A percentile compares a stretch with the other conserved stretches of the same genome.
These are phyloP conservation scores for Gymnoscopelus microlampas DNA, from an alignment of 2,797 vertebrate species.

Conservation along the genomic window DNA sequence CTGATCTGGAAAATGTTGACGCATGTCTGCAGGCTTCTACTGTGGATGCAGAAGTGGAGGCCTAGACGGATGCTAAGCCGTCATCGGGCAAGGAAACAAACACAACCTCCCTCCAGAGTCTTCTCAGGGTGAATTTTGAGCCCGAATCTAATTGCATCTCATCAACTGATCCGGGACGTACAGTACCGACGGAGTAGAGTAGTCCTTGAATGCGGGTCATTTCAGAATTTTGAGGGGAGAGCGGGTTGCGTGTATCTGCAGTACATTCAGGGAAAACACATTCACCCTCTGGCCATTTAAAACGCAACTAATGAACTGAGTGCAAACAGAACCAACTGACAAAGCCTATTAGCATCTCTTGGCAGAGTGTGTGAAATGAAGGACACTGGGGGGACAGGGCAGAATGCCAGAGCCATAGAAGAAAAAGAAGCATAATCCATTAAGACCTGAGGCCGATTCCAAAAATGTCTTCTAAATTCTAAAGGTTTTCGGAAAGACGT, in stretches of 20 bases:
- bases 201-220: neutral
- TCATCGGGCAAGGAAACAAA: neutral
- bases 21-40: neutral
- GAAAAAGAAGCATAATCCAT: slow-evolving; percentile 16
- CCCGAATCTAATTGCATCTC: slow-evolving; percentile 7
- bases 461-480: no score
- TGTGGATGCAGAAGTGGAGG: slow-evolving; percentile 5
- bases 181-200: neutral
- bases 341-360: slow-evolving; percentile 60
- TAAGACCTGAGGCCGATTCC: no score
- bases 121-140: slow-evolving; percentile 32
- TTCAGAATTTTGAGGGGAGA: slow-evolving; percentile 13
- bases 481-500: no score
- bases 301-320: slow-evolving; percentile 53
- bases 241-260: slow-evolving; percentile 14
- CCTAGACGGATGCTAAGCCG: slow-evolving; percentile 13
- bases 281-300: slow-evolving; percentile 36
- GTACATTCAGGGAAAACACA: slow-evolving; percentile 30
- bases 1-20: slow-evolving; percentile 6
- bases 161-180: neutral
- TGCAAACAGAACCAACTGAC: slow-evolving; percentile 47
- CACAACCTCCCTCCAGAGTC: neutral
- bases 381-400: slow-evolving; percentile 40
- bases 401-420: slow-evolving; percentile 40
- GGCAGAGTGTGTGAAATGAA: slow-evolving; percentile 46